Percentiles rank a stretch among this genome's conserved stretches.
These are phyloP conservation scores for Sinocyclocheilus grahami DNA, from an alignment of 2,113 vertebrate species.

Conservation along the genomic window DNA sequence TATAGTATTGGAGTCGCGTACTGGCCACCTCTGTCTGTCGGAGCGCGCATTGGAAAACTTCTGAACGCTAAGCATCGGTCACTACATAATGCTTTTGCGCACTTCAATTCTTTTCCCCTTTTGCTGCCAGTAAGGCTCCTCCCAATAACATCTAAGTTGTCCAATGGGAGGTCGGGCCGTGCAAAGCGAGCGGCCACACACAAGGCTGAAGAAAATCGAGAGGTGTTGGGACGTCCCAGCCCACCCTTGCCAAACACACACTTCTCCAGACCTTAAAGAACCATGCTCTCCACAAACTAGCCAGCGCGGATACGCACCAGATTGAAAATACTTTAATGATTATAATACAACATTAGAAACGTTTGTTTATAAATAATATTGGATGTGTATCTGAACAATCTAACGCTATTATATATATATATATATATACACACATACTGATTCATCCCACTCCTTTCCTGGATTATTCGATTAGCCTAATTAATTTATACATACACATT, in stretches of 20 bases:
- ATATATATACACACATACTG: background rate
- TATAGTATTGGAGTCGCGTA: conserved; percentile 60
- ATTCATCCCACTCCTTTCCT: background rate
- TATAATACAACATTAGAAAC: background rate
- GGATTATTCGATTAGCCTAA: background rate
- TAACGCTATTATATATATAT: background rate
- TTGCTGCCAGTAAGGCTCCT: conserved; percentile 73
- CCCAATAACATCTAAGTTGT: conserved; percentile 65
- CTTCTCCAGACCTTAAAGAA: conserved; percentile 32
- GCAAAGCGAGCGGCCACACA: conserved; percentile 75
- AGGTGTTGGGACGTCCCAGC: conserved; percentile 74
- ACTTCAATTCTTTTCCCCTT: conserved; percentile 57
- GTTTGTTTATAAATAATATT: background rate
- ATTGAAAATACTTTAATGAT: background rate
- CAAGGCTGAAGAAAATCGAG: conserved; percentile 59
- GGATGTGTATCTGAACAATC: background rate
- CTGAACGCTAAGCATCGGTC: conserved; percentile 95
- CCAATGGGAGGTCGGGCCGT: conserved; percentile 78
- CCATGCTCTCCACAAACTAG: background rate
- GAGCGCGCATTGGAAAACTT: conserved; percentile 85
- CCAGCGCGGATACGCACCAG: background rate
- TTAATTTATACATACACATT: background rate
- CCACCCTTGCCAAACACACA: conserved; percentile 62
- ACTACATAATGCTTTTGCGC: conserved; percentile 85
- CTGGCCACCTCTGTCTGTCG: conserved; percentile 78